Evolutionary conservation across 1,140 invertebrate genomes (phyloP).

Genomic region (Reticulitermes speratus): DNA sequence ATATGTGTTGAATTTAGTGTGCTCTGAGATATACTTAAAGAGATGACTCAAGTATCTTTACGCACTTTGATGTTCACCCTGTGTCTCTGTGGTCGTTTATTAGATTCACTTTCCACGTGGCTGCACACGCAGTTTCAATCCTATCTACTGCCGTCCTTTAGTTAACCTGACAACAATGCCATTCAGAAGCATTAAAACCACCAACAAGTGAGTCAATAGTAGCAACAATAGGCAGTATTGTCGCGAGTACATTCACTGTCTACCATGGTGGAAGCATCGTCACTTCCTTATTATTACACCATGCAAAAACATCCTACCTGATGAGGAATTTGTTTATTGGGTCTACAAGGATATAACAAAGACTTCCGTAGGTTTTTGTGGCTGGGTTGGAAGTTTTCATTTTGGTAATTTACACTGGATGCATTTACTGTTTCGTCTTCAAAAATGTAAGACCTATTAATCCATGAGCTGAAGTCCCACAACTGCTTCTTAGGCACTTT

Average conservation of each 20-base stretch:
- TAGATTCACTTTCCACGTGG: constrained; percentile 9
- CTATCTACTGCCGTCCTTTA: background rate
- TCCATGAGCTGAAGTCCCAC: no score
- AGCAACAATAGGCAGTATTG: background rate
- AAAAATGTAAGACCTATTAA: no score
- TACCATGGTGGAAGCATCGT: background rate
- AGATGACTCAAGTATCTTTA: background rate
- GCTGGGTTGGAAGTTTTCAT: no score
- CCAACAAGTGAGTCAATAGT: background rate
- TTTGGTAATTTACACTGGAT: no score
- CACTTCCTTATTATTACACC: background rate
- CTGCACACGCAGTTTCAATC: background rate
- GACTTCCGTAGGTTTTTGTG: no score
- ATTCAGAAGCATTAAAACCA: background rate
- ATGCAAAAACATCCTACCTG: background rate
- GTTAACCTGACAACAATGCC: background rate
- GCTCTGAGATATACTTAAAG: no score
- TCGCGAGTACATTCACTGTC: background rate
- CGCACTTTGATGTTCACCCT: background rate
- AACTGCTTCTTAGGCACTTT: no score
- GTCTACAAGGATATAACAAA: no score
- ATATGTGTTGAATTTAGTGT: no score
- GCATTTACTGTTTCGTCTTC: no score
- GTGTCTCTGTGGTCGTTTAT: background rate
- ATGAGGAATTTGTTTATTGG: no score